Evolutionary conservation across 2,797 vertebrate genomes (phyloP).

Genomic region (Oreochromis mossambicus): DNA sequence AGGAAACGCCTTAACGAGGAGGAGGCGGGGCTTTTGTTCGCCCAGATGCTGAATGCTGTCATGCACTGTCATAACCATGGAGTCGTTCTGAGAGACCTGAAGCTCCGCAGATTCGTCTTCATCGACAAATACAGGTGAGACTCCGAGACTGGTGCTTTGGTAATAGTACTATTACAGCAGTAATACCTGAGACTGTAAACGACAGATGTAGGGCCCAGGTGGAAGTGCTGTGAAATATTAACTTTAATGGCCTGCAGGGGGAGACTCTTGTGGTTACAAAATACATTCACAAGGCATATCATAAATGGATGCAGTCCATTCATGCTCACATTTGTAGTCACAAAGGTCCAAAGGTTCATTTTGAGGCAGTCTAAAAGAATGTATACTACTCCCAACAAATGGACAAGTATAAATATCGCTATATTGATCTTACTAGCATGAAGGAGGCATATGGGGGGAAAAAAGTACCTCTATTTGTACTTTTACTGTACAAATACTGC

Average conservation of each 20-base stretch:
- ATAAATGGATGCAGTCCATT: neutral
- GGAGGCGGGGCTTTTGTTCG: constrained; percentile 74
- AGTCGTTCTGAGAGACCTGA: constrained; percentile 81
- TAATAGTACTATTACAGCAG: neutral
- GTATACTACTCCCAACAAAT: neutral
- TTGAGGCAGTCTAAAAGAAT: neutral
- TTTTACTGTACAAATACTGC: neutral
- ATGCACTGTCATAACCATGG: constrained; percentile 79
- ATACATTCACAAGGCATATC: neutral
- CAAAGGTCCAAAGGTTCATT: neutral
- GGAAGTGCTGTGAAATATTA: neutral
- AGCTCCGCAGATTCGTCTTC: constrained; percentile 85
- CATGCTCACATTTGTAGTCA: neutral
- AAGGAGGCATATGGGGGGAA: neutral
- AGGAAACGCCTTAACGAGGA: constrained; percentile 75
- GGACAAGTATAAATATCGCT: neutral
- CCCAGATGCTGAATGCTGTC: constrained; percentile 77
- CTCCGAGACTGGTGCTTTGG: neutral
- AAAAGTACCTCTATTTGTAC: neutral
- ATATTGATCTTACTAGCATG: neutral
- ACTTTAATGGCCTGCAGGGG: neutral
- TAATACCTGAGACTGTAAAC: neutral
- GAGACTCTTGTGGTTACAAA: neutral
- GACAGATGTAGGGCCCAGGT: neutral
- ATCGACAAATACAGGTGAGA: constrained; percentile 79